phyloP scores from a whole-genome alignment of 2,888 invertebrate species.

The Isotomurus palustris region DNA sequence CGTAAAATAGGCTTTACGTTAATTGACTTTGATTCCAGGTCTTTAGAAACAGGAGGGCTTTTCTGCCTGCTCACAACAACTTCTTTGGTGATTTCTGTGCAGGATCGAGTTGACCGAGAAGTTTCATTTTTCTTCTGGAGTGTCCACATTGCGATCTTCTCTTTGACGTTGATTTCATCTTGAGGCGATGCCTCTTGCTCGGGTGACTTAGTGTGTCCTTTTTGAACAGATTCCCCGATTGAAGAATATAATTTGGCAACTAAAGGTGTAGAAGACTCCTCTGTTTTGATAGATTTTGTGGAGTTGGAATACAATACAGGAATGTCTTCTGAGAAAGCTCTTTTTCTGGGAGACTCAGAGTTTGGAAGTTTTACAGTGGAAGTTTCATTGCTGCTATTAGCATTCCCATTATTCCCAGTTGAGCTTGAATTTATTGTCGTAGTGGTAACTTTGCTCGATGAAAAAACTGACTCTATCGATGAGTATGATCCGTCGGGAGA shows the following conservation, averaged over 20 bases:
- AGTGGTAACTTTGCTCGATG: too few species aligned
- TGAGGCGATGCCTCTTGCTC: conserved; percentile 18
- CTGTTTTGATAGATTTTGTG: conserved; percentile 43
- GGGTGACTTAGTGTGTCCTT: neutral
- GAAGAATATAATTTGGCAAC: neutral
- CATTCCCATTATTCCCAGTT: neutral
- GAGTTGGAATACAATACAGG: conserved; percentile 23
- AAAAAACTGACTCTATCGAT: too few species aligned
- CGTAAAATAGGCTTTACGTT: conserved; percentile 27
- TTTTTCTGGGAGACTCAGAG: conserved; percentile 43
- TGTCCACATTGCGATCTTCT: conserved; percentile 47
- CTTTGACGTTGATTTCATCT: conserved; percentile 48
- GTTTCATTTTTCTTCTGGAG: conserved; percentile 10
- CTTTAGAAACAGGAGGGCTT: neutral
- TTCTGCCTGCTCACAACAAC: neutral
- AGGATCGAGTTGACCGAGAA: conserved; percentile 4
- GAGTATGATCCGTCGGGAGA: conserved; percentile 2
- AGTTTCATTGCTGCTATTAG: neutral
- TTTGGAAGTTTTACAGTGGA: neutral
- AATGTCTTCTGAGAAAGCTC: conserved; percentile 42
- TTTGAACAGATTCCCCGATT: neutral
- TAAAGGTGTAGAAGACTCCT: conserved; percentile 7
- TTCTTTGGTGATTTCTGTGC: neutral
- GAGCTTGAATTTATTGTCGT: neutral
- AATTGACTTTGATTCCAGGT: neutral